Evolutionary conservation across 1,140 invertebrate species (phyloP).

Genomic region (Formica selysi): DNA sequence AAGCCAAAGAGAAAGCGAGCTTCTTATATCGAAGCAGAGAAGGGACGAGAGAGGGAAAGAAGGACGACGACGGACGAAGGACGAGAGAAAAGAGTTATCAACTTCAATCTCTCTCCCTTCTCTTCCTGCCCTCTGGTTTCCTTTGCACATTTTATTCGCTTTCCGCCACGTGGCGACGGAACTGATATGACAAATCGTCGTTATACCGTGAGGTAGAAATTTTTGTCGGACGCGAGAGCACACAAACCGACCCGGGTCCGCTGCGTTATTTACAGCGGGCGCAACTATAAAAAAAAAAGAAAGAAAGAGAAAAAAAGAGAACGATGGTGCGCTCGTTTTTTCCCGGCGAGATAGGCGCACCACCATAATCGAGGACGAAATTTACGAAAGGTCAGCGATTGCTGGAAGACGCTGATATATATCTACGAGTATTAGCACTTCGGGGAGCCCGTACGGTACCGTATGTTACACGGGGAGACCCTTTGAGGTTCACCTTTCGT

Average conservation of each 20-base stretch:
- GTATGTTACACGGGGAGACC: conserved; percentile 27
- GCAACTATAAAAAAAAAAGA: conserved; percentile 12
- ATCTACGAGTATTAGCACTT: conserved; percentile 59
- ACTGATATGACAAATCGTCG: conserved; percentile 62
- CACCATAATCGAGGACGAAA: conserved; percentile 39
- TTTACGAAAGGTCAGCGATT: conserved; percentile 58
- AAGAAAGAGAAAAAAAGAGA: not conserved
- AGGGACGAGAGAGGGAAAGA: not conserved
- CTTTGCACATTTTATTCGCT: conserved; percentile 40
- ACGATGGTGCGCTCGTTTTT: not conserved
- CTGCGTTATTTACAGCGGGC: conserved; percentile 26
- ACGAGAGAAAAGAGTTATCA: conserved; percentile 66
- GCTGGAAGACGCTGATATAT: conserved; percentile 49
- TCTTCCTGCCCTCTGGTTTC: conserved; percentile 49
- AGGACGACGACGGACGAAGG: conserved; percentile 25
- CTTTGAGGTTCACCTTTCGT: conserved; percentile 47
- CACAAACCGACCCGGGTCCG: not conserved
- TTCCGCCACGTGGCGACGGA: not conserved
- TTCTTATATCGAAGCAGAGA: conserved; percentile 62
- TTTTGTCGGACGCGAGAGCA: not conserved
- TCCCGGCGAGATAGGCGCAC: not conserved
- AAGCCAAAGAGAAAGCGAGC: conserved; percentile 66
- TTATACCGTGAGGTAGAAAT: conserved; percentile 20
- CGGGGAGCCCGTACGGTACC: conserved; percentile 20
- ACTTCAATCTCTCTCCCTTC: conserved; percentile 63